Base-by-base conservation (phyloP, 1,140 invertebrate genomes). In the Neodiprion fabricii region DNA sequence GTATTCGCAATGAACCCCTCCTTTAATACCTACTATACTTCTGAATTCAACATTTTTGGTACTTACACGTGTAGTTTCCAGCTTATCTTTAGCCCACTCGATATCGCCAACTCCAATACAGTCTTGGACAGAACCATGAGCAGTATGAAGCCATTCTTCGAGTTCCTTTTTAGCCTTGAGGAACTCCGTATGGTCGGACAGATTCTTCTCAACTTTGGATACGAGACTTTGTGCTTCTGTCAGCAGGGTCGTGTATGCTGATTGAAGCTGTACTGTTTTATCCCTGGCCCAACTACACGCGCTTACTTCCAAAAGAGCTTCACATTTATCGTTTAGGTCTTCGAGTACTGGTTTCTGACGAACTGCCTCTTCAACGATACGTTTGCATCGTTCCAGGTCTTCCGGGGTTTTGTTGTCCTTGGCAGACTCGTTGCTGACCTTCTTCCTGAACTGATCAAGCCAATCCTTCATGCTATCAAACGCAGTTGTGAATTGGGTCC, bases 161-260 rank as follows among this genome's bases (percentile, higher is more conserved):
- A 96, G 89, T 80, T 96, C 94, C 77, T 94, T 91, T 81, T 95
- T 96, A 7, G 94, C 94, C 79, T 95, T 95, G 1, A 95, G 87
- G 85, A 97, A 97, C 82, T 97, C 95, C 0, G 95, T 96, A 75
- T 97, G 95, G 85, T 97, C 96, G 1, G 94, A 94, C 0, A 97
- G 85, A 85, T 95, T 96, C 87, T 97, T 97, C 81, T 97, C 95
- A 3, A 96, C 92, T 82, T 93, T 94, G 1, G 94, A 94, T 1
- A 97, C 93, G 21, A 96, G 86, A 71, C 94, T 92, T 87, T 96
- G 95, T 68, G 94, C 92, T 71, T 92, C 92, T 0, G 94, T 95
- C 66, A 96, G 77, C 1, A 96, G 81, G 76, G 92, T 91, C 0
- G 94, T 95, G 78, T 97, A 97, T 40, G 91, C 90, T 7, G 94